A percentile compares a stretch with the other conserved stretches of the same genome.
These are phyloP conservation scores for Peromyscus californicus DNA, from an alignment of 2,113 vertebrate species.

Conservation along the genomic window DNA sequence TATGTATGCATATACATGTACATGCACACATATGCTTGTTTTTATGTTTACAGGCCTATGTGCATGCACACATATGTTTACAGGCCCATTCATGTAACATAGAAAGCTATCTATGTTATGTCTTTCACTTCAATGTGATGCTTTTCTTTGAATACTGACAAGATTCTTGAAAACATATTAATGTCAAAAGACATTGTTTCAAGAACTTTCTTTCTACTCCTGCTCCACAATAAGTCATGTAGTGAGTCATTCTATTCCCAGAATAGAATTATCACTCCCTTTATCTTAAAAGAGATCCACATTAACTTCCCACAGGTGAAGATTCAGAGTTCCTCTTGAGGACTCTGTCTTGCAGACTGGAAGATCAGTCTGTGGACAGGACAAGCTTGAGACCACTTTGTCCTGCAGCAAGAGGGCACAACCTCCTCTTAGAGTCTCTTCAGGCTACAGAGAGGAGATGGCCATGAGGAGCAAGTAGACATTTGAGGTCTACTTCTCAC, in stretches of 20 bases:
- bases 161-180: neutral
- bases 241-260: neutral
- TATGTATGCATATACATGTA: too few species aligned
- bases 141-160: neutral
- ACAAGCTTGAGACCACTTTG: neutral
- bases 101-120: neutral
- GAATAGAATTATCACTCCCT: neutral
- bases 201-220: neutral
- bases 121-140: neutral
- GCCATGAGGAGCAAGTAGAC: neutral
- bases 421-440: neutral
- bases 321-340: neutral
- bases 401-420: neutral
- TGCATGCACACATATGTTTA: neutral
- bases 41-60: neutral
- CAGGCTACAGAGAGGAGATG: neutral
- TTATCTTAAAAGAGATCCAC: neutral
- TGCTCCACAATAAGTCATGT: neutral
- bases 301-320: neutral
- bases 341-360: neutral
- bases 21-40: too few species aligned
- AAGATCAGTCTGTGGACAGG: neutral
- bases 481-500: neutral
- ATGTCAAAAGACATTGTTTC: neutral
- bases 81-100: neutral